Evolutionary conservation across 2,113 vertebrate species (phyloP).

Genomic region (Rhea pennata): DNA sequence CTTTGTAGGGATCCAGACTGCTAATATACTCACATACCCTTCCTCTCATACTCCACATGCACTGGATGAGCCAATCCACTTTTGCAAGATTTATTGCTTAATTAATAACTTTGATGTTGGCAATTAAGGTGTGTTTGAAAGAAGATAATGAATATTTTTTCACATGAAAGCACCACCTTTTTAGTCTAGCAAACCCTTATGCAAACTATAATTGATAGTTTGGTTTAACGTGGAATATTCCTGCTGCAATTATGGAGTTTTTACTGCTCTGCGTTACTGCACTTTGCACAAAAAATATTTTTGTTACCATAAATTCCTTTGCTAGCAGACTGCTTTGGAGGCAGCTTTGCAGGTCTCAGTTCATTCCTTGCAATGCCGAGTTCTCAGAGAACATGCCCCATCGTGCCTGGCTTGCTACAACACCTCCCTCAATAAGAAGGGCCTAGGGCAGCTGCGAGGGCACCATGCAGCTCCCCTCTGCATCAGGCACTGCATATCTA

Average conservation of each 20-base stretch:
- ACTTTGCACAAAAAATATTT: constrained; percentile 54
- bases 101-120: constrained; percentile 71
- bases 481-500: background rate
- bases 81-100: constrained; percentile 60
- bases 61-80: constrained; percentile 25
- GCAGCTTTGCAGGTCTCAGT: background rate
- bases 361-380: background rate
- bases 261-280: constrained; percentile 42
- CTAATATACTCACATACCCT: rapidly evolving
- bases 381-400: rapidly evolving
- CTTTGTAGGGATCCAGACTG: background rate
- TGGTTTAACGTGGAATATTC: constrained; percentile 28
- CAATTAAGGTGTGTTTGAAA: constrained; percentile 65
- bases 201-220: constrained; percentile 67
- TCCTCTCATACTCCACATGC: background rate
- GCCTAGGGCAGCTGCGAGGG: background rate
- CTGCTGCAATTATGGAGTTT: constrained; percentile 50
- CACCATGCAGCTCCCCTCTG: rapidly evolving
- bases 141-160: constrained; percentile 59
- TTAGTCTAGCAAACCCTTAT: constrained; percentile 46
- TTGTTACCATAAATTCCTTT: constrained; percentile 50
- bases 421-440: background rate
- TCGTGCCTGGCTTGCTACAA: background rate
- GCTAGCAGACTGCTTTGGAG: background rate
- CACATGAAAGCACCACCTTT: constrained; percentile 61